Evolutionary conservation across 2,888 invertebrate species (phyloP), one percentile per base, ranked within the genome.

Genomic region (Nemoura dubitans): DNA sequence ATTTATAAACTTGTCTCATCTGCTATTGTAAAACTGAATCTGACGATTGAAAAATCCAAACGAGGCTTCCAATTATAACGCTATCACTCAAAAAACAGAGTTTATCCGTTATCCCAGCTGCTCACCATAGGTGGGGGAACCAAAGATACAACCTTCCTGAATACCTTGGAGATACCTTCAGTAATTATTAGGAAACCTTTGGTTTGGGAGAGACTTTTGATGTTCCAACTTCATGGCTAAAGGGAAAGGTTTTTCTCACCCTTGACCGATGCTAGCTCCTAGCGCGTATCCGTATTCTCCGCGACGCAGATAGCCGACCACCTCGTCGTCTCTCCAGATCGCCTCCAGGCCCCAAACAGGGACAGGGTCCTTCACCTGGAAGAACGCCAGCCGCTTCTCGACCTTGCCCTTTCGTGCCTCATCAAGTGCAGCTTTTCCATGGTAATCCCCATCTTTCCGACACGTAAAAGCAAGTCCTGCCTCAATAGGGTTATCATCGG

Each of bases 301-400:
- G 90, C 97, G 93, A 88, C 98, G 93, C 7, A 98, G 91, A 89
- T 95, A 96, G 16, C 98, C 98, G 5, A 97, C 96, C 0, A 95
- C 93, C 89, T 93, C 92, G 1, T 95, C 96, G 90, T 97, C 94
- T 90, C 96, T 94, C 92, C 95, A 97, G 90, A 98, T 95, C 0
- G 96, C 95, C 93, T 98, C 98, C 89, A 96, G 92, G 0, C 98
- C 98, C 93, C 96, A 96, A 78, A 98, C 90, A n/a, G 97, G 95
- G 21, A 84, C 29, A 5, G 59, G 59, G 89, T 89, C 87, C 86
- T 86, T 81, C 29, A 89, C 43, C 80, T 86, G 91, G 88, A 92
- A 91, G 86, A 91, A 96, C 0, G 95, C 96, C 87, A 97, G 93
- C 86, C 90, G 89, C 91, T 95, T 95, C 91, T 95, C 97, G 81